These are phyloP conservation scores for Oenanthe melanoleuca DNA, from an alignment of 2,113 vertebrate genomes.

Conservation along the genomic window DNA sequence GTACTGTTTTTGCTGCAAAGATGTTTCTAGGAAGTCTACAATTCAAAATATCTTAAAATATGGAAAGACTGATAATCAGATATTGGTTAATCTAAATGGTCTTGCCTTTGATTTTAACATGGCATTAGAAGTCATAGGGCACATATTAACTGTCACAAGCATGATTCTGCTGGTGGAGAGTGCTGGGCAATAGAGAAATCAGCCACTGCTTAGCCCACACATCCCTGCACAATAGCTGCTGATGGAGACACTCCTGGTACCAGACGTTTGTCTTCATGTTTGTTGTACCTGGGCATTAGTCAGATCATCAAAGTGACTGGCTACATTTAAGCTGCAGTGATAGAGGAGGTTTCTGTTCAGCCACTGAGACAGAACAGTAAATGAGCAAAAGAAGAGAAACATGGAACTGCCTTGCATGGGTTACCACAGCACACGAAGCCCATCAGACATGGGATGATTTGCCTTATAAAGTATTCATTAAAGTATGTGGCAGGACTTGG, in stretches of 20 bases:
- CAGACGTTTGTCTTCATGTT: background rate
- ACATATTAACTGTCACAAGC: background rate
- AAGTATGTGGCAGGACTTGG: background rate
- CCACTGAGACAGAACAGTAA: background rate
- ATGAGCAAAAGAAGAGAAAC: background rate
- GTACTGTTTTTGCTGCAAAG: background rate
- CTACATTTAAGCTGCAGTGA: background rate
- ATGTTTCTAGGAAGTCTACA: background rate
- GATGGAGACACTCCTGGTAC: background rate
- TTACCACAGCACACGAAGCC: background rate
- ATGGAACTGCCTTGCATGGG: background rate
- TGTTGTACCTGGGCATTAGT: background rate
- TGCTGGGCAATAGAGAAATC: background rate
- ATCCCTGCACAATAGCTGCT: background rate
- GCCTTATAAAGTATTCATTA: constrained; percentile 14
- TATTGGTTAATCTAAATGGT: background rate
- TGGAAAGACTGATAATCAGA: background rate
- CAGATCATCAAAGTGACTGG: background rate
- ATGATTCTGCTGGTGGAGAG: background rate
- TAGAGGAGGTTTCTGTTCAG: background rate
- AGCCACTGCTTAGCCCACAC: background rate
- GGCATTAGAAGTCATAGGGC: background rate
- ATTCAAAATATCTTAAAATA: background rate
- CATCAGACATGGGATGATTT: background rate
- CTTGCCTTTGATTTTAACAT: background rate